These are phyloP conservation scores for Pterocles gutturalis DNA, from an alignment of 2,113 vertebrate species.

Conservation along the genomic window DNA sequence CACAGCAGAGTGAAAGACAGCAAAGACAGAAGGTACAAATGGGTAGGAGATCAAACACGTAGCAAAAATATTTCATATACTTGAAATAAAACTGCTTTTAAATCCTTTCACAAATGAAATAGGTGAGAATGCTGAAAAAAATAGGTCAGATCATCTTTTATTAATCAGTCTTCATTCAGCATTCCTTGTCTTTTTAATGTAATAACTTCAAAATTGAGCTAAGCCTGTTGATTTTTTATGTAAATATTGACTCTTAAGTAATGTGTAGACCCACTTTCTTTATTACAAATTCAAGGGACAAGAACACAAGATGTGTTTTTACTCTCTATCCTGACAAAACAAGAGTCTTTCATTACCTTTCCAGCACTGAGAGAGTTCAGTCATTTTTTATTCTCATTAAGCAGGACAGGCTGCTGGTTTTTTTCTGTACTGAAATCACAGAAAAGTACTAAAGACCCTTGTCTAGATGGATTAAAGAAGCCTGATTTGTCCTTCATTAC, in stretches of 20 bases:
- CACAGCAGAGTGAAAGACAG: background rate
- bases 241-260: conserved; percentile 1
- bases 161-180: conserved; percentile 28
- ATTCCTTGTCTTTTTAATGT: background rate
- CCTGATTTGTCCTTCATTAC: conserved; percentile 39
- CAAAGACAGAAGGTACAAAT: background rate
- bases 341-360: background rate
- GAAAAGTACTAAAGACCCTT: background rate
- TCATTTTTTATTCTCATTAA: background rate
- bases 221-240: background rate
- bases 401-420: background rate
- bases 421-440: background rate
- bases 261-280: background rate
- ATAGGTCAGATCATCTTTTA: background rate
- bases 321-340: background rate
- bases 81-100: conserved; percentile 6
- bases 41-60: background rate
- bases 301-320: background rate
- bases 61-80: background rate
- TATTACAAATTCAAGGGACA: background rate
- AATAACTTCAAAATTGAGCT: background rate
- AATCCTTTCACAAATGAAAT: background rate
- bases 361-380: background rate
- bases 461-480: conserved; percentile 39
- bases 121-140: background rate